Conservation (phyloP, 2,113 vertebrate genomes). For the human (Homo sapiens) region DNA sequence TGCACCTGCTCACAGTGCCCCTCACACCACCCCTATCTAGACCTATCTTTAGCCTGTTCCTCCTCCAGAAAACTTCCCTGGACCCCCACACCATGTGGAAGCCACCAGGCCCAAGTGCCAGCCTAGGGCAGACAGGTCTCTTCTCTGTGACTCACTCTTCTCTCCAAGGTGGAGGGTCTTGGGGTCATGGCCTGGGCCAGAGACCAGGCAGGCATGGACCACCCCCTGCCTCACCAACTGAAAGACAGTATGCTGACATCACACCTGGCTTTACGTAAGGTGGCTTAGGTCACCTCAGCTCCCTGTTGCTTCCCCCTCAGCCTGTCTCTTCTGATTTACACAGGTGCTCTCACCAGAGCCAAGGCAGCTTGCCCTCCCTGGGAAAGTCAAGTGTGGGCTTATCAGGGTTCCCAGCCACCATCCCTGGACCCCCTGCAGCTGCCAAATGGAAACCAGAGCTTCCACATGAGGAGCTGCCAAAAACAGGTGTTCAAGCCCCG, state of each 20-base stretch:
- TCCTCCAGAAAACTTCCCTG: background rate
- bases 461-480: background rate
- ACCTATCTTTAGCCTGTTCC: background rate
- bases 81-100: background rate
- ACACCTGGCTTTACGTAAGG: background rate
- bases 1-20: background rate
- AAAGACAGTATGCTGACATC: background rate
- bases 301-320: accelerated
- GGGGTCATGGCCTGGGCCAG: background rate
- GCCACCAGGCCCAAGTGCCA: background rate
- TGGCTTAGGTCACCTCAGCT: background rate
- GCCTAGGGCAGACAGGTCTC: background rate
- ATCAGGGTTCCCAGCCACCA: background rate
- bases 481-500: background rate
- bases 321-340: background rate
- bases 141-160: background rate
- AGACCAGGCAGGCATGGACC: background rate
- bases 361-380: background rate
- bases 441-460: background rate
- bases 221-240: background rate
- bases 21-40: background rate
- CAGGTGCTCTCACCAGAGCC: background rate
- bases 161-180: background rate
- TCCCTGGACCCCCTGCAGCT: background rate
- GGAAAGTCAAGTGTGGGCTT: background rate